Evolutionary conservation across 2,797 vertebrate species (phyloP).

Genomic region (Poecilia wingei): DNA sequence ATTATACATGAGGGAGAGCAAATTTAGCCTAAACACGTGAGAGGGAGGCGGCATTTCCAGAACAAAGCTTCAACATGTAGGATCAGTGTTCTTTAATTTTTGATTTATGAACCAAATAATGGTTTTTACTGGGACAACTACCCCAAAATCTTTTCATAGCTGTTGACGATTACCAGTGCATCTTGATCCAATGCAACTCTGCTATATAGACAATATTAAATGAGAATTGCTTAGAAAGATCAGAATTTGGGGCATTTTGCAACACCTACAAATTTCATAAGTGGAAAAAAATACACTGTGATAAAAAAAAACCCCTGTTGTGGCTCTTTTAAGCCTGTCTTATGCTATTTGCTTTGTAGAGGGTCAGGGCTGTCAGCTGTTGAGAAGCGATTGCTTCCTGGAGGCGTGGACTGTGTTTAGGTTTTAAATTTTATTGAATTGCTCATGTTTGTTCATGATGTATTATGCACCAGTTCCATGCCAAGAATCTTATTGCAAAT

Average conservation of each 20-base stretch:
- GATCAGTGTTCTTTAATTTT: slow-evolving; percentile 34
- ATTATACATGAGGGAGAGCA: slow-evolving; percentile 65
- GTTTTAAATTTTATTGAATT: no score
- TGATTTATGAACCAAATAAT: slow-evolving; percentile 22
- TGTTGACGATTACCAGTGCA: not conserved
- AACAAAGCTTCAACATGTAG: slow-evolving; percentile 10
- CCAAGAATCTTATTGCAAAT: no score
- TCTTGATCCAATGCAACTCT: not conserved
- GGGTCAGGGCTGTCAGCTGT: no score
- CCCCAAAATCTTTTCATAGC: not conserved
- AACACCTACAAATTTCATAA: not conserved
- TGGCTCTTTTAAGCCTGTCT: not conserved
- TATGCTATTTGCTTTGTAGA: no score
- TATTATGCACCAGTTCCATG: no score
- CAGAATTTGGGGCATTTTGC: not conserved
- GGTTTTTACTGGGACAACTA: slow-evolving; percentile 4
- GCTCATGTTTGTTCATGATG: no score
- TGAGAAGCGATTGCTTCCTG: no score
- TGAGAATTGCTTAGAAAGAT: not conserved
- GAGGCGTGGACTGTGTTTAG: no score
- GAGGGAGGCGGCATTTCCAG: slow-evolving; percentile 27
- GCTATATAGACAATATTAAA: not conserved
- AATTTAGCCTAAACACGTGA: slow-evolving; percentile 51
- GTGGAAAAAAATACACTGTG: not conserved
- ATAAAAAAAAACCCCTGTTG: not conserved